These are phyloP conservation scores for Danio aesculapii DNA, from an alignment of 2,797 vertebrate species.

Conservation along the genomic window DNA sequence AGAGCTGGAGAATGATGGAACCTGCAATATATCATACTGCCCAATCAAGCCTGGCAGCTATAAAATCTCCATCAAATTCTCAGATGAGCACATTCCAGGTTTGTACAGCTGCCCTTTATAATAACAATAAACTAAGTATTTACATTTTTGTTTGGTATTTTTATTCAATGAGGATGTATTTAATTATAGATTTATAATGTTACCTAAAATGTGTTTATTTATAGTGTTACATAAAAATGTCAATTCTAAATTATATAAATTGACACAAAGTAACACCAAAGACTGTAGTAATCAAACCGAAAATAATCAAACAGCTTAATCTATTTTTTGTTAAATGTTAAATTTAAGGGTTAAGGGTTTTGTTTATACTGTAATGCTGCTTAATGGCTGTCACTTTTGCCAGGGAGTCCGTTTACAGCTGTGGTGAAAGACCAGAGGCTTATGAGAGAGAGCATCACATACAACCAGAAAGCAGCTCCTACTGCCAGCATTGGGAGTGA, in stretches of 20 bases:
- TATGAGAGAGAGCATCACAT: conserved; percentile 79
- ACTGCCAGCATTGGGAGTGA: conserved; percentile 78
- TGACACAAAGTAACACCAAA: too few relatives aligned
- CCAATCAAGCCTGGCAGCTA: conserved; percentile 82
- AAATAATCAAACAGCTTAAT: too few relatives aligned
- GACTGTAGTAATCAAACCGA: too few relatives aligned
- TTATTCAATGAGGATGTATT: neutral
- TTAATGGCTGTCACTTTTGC: too few relatives aligned
- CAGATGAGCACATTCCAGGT: conserved; percentile 82
- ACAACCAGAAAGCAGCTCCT: conserved; percentile 72
- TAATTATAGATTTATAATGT: neutral
- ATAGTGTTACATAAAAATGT: too few relatives aligned
- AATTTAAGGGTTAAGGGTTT: too few relatives aligned
- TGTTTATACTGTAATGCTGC: too few relatives aligned
- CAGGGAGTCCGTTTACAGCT: conserved; percentile 82
- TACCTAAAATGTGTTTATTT: too few relatives aligned
- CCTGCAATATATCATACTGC: conserved; percentile 80
- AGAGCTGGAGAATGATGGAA: conserved; percentile 79
- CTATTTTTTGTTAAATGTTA: too few relatives aligned
- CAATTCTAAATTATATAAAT: neutral
- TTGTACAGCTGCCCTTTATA: neutral
- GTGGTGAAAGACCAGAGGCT: conserved; percentile 79
- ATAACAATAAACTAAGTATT: neutral
- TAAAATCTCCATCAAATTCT: conserved; percentile 81
- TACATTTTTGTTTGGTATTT: neutral